phyloP scores from a whole-genome alignment of 2,797 vertebrate species.

The Hyperoplus immaculatus region DNA sequence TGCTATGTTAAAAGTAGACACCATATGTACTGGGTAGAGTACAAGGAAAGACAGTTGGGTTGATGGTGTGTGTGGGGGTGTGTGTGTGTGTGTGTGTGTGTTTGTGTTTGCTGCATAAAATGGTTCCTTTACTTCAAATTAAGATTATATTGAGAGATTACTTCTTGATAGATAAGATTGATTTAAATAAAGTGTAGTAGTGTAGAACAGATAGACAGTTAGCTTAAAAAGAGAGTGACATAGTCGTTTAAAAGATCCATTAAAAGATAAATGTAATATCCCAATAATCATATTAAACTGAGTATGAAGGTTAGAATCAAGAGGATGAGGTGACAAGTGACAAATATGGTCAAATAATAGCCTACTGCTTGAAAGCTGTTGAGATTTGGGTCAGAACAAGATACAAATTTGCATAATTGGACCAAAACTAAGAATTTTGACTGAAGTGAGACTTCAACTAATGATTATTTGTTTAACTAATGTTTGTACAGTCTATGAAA shows the following conservation, averaged over 20 bases:
- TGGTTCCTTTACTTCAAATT: constrained; percentile 8
- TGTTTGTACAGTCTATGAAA: neutral
- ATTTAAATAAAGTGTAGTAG: neutral
- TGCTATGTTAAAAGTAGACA: too few species aligned
- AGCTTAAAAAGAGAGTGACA: neutral
- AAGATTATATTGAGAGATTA: constrained; percentile 23
- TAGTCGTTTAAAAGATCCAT: neutral
- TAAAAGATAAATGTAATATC: neutral
- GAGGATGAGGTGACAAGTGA: too few species aligned
- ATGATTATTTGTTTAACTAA: neutral
- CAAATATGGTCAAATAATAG: neutral
- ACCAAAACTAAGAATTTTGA: neutral
- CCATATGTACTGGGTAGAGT: too few species aligned
- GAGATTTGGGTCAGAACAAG: neutral
- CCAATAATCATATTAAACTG: neutral
- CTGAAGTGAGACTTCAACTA: neutral
- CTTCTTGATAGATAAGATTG: neutral
- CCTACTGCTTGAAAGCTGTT: too few species aligned
- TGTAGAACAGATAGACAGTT: neutral
- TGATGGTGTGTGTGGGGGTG: neutral
- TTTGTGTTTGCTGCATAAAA: constrained; percentile 7
- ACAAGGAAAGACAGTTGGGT: constrained; percentile 22
- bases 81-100: neutral
- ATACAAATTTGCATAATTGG: neutral
- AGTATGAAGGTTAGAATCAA: neutral